phyloP scores from a whole-genome alignment of 92 coral and sea anemone species.

The Parazoanthus darwini region DNA sequence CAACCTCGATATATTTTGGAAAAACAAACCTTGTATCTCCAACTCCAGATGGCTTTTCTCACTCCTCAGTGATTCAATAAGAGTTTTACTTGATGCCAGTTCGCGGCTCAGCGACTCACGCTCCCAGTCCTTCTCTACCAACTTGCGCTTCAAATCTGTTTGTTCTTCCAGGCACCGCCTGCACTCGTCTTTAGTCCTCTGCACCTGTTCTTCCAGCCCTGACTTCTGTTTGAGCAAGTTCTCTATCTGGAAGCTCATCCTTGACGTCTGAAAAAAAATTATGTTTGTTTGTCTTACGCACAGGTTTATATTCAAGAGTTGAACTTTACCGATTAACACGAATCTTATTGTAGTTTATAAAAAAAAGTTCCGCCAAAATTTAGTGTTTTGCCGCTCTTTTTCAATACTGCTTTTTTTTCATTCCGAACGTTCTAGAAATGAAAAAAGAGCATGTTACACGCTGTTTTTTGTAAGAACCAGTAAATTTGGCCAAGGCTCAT shows the following conservation, averaged over 20 bases:
- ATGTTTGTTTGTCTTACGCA: no score
- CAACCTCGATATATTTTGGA: not conserved
- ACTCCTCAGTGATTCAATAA: not conserved
- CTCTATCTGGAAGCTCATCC: conserved; percentile 24
- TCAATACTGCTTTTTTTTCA: no score
- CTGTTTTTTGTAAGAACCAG: no score
- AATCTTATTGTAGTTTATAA: no score
- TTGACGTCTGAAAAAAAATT: not conserved
- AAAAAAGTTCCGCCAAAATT: no score
- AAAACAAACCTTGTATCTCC: conserved; percentile 28
- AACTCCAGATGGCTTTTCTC: conserved; percentile 19
- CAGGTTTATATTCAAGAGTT: no score
- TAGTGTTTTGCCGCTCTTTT: no score
- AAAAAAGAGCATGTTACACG: no score
- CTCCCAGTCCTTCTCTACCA: conserved; percentile 39
- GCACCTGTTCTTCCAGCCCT: conserved; percentile 30
- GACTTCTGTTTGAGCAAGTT: conserved; percentile 20
- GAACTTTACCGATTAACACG: no score
- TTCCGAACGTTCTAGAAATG: no score
- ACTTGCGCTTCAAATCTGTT: conserved; percentile 24
- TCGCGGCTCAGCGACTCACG: conserved; percentile 31
- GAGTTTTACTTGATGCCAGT: not conserved
- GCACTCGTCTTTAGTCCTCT: conserved; percentile 12
- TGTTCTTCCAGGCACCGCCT: conserved; percentile 22
- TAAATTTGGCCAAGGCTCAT: no score